A percentile compares a stretch with the other conserved stretches of the same genome.
phyloP scores from a whole-genome alignment of 2,888 invertebrate genomes.

The Spialia ferax region DNA sequence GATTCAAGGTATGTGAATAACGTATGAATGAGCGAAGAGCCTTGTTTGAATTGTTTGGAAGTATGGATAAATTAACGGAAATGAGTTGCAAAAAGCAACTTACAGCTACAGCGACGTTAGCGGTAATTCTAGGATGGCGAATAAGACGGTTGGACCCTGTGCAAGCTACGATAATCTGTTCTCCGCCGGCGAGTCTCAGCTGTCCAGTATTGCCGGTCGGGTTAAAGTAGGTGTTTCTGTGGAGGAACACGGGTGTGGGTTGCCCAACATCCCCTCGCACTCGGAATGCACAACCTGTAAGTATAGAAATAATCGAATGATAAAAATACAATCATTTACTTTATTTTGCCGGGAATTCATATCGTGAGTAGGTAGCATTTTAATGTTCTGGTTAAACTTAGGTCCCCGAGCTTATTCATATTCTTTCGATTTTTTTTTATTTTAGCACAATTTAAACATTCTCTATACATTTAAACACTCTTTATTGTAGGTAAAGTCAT shows the following conservation, averaged over 20 bases:
- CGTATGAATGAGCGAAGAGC: background rate
- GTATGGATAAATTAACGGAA: background rate
- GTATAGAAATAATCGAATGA: background rate
- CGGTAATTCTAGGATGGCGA: constrained; percentile 61
- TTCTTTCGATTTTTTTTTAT: no score
- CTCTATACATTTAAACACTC: no score
- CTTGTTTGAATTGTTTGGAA: background rate
- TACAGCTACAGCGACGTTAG: constrained; percentile 61
- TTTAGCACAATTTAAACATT: no score
- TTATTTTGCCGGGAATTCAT: constrained; percentile 25
- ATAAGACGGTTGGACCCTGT: constrained; percentile 66
- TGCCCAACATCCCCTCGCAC: constrained; percentile 81
- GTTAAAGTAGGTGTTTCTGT: constrained; percentile 58
- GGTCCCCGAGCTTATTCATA: no score
- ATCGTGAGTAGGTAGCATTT: background rate
- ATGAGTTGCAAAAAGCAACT: constrained; percentile 46
- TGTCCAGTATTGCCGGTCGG: constrained; percentile 67
- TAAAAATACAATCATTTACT: background rate
- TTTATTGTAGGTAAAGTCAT: no score
- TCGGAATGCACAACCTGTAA: constrained; percentile 8
- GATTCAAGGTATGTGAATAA: no score
- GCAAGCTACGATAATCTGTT: constrained; percentile 68
- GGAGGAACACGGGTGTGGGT: constrained; percentile 87
- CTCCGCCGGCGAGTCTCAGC: constrained; percentile 62
- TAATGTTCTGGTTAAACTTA: no score